Conservation (phyloP, 2,113 vertebrate species). For the Entomyzon cyanotis region DNA sequence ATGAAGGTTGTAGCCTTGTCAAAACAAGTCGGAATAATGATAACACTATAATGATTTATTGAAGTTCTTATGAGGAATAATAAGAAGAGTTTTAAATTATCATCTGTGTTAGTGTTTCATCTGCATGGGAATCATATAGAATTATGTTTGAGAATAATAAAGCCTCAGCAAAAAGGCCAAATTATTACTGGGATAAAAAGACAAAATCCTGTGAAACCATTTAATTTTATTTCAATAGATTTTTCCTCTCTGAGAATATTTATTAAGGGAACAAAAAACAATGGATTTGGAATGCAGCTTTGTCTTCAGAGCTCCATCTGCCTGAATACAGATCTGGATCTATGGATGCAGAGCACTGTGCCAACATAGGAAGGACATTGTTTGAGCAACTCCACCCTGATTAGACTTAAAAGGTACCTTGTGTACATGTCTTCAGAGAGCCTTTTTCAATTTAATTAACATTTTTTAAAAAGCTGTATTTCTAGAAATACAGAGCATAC, state of each 20-base stretch:
- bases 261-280: neutral
- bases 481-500: neutral
- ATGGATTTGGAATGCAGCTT: neutral
- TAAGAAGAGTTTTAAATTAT: conserved; percentile 48
- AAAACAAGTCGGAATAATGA: conserved; percentile 53
- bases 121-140: neutral
- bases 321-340: neutral
- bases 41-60: conserved; percentile 58
- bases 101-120: conserved; percentile 16
- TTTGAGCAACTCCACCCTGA: neutral
- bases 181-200: neutral
- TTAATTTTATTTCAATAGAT: neutral
- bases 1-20: conserved; percentile 55
- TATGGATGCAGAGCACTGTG: neutral
- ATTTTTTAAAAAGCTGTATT: neutral
- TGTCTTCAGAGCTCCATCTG: neutral
- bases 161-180: neutral
- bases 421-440: neutral
- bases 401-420: neutral
- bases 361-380: neutral
- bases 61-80: conserved; percentile 53
- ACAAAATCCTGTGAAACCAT: neutral
- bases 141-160: conserved; percentile 1
- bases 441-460: neutral
- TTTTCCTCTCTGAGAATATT: neutral